Conservation (phyloP, 92 coral and sea anemone species). For the Phenganax stokvisi region DNA sequence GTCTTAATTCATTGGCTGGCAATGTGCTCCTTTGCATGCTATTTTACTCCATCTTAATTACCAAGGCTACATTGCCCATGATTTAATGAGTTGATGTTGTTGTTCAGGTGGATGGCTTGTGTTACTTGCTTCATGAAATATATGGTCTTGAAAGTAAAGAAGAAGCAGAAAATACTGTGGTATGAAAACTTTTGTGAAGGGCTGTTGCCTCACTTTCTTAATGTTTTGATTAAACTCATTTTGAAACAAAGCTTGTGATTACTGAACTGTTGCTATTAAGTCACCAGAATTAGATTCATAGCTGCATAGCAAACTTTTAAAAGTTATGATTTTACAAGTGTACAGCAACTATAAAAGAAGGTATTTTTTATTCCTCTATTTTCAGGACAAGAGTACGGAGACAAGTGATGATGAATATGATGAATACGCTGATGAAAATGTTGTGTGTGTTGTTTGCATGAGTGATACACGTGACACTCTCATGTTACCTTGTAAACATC, state of each 20-base stretch:
- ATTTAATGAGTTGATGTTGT: neutral
- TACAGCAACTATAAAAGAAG: neutral
- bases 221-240: neutral
- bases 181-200: constrained; percentile 17
- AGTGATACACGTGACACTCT: constrained; percentile 85
- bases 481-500: constrained; percentile 90
- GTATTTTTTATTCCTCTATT: neutral
- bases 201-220: neutral
- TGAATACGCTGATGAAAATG: constrained; percentile 52
- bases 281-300: neutral
- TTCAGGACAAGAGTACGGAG: constrained; percentile 50
- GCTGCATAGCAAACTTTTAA: too few relatives aligned
- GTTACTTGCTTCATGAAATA: constrained; percentile 90
- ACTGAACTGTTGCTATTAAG: too few relatives aligned
- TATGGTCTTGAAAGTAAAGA: constrained; percentile 94
- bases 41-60: too few relatives aligned
- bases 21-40: neutral
- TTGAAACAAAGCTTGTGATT: too few relatives aligned
- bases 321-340: neutral
- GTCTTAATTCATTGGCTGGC: neutral
- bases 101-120: constrained; percentile 88
- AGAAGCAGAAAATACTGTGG: constrained; percentile 50
- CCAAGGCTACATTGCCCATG: too few relatives aligned
- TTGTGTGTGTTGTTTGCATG: constrained; percentile 96
- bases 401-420: constrained; percentile 56